A percentile compares a stretch with the other conserved stretches of the same genome.
These are phyloP conservation scores for Pegoplata infirma DNA, from an alignment of 2,888 invertebrate genomes.

Conservation along the genomic window DNA sequence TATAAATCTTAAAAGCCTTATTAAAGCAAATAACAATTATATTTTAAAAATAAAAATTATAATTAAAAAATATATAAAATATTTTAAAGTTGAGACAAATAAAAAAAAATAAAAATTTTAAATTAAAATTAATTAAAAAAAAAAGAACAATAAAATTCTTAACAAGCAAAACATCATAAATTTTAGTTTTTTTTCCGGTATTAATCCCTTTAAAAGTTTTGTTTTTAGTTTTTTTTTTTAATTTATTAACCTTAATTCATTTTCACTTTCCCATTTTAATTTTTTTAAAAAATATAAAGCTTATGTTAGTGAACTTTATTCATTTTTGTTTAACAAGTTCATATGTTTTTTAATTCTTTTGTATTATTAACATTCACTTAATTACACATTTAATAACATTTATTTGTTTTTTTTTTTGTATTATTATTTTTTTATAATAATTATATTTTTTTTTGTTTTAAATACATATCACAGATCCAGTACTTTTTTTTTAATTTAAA, in stretches of 20 bases:
- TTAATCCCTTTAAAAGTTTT: neutral
- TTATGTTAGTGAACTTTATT: constrained; percentile 52
- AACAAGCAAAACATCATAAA: constrained; percentile 63
- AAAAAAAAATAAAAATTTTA: neutral
- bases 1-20: neutral
- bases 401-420: constrained; percentile 62
- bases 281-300: constrained; percentile 47
- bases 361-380: constrained; percentile 68
- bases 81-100: neutral
- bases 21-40: constrained; percentile 11
- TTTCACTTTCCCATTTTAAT: constrained; percentile 9
- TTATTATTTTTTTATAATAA: constrained; percentile 63
- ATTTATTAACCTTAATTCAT: constrained; percentile 27
- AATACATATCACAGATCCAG: constrained; percentile 78
- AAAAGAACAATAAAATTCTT: constrained; percentile 60
- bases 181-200: constrained; percentile 21
- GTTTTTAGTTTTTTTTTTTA: constrained; percentile 17
- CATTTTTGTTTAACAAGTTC: constrained; percentile 12
- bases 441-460: constrained; percentile 65
- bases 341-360: constrained; percentile 37
- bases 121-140: too few species aligned
- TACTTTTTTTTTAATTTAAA: constrained; percentile 74
- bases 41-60: neutral
- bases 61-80: neutral
- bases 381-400: constrained; percentile 64